Evolutionary conservation across 2,797 vertebrate species (phyloP), one percentile per base, ranked within the genome.

Genomic region (Tympanoctomys barrerae): DNA sequence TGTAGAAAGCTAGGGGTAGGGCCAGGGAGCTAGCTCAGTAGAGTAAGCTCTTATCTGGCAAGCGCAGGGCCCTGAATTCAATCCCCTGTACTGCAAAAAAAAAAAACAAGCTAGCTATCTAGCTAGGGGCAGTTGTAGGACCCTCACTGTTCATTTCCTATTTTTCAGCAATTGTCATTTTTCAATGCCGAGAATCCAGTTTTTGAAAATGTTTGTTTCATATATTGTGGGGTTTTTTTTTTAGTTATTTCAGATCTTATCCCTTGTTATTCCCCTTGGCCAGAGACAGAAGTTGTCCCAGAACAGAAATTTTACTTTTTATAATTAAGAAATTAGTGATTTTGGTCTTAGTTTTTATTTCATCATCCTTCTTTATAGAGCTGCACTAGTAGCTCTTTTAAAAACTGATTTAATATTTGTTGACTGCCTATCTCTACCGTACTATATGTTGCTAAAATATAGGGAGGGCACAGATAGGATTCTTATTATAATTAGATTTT

Each of bases 301-400:
- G 89, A 92, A n/a, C 3, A 80, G 24, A 92, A 59, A 21, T 92
- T 59, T 87, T 21, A 2, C 31, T 62, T 78, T 81, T 42, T 79
- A 18, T 36, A 31, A 28, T 61, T 14, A 22, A 80, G n/a, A 89
- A 83, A n/a, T 88, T 86, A 90, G 46, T 57, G 42, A 33, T 24
- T 87, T 28, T 91, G 42, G 46, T n/a, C 68, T 59, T 88, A 5
- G 64, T 54, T 91, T 95, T 87, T 42, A 85, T 49, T 77, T 85
- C 11, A 33, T 82, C 39, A 36, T 79, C 46, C n/a, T 77, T 26
- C 75, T 78, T 80, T 90, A 82, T 39, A 88, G 78, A 62, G n/a
- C 77, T 87, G 91, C 22, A 75, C 66, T 61, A 62, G 36, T 66
- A 66, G 36, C 42, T 87, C 81, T 90, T 90, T 96, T 81, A 82